phyloP scores from a whole-genome alignment of 2,113 vertebrate genomes.

The Pavo muticus region DNA sequence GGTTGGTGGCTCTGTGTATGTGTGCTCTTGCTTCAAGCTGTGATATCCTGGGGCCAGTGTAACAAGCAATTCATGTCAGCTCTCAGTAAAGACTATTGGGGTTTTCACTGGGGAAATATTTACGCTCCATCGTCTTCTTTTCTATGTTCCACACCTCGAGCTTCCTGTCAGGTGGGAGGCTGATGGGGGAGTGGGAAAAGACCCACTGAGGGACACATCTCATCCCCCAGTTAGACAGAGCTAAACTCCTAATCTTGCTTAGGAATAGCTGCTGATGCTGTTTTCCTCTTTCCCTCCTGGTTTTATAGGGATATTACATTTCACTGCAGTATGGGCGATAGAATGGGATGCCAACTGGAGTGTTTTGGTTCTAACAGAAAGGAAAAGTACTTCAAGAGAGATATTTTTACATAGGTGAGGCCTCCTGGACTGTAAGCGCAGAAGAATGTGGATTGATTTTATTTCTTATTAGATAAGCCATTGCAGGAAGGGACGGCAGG shows the following conservation, averaged over 20 bases:
- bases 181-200: neutral
- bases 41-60: conserved; percentile 54
- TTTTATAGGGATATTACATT: conserved; percentile 21
- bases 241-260: conserved; percentile 49
- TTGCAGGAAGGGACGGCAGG: conserved; percentile 59
- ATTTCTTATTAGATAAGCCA: conserved; percentile 41
- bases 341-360: neutral
- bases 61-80: conserved; percentile 61
- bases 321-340: neutral
- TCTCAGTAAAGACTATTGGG: conserved; percentile 60
- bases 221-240: conserved; percentile 37
- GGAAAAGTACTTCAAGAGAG: neutral
- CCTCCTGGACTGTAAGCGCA: neutral
- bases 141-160: conserved; percentile 47
- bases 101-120: conserved; percentile 67
- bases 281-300: conserved; percentile 32
- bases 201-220: neutral
- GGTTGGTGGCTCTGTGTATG: conserved; percentile 2
- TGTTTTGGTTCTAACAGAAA: neutral
- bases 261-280: conserved; percentile 31
- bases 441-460: neutral
- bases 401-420: neutral
- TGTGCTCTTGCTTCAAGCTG: neutral
- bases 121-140: conserved; percentile 32
- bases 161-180: conserved; percentile 45